Evolutionary conservation across 2,888 invertebrate genomes (phyloP).

Genomic region (Pristionchus entomophagus): DNA sequence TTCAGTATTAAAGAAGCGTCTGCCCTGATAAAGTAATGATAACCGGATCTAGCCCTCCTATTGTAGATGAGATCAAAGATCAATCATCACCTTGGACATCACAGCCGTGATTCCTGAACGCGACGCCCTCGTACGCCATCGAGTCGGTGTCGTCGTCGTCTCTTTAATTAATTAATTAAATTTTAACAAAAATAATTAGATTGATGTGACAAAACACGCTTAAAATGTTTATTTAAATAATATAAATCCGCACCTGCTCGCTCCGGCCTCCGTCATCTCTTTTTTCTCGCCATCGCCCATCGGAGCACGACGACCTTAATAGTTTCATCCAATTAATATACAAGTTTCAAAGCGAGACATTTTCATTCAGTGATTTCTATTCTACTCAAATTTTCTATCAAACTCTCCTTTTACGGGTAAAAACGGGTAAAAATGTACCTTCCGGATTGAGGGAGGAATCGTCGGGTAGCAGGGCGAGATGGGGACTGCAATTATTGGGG

Average conservation of each 20-base stretch:
- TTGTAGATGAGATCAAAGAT: background rate
- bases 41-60: too few relatives aligned
- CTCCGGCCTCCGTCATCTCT: background rate
- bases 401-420: too few relatives aligned
- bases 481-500: slow-evolving; percentile 22
- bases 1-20: too few relatives aligned
- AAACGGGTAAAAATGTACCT: too few relatives aligned
- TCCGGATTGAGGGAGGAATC: slow-evolving; percentile 44
- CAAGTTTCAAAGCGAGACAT: too few relatives aligned
- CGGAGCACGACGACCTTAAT: slow-evolving; percentile 46
- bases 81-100: slow-evolving; percentile 25
- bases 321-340: too few relatives aligned
- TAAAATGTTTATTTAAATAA: background rate
- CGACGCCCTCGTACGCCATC: slow-evolving; percentile 45
- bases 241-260: background rate
- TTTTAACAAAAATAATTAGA: background rate
- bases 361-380: too few relatives aligned
- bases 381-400: too few relatives aligned
- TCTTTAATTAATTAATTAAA: background rate
- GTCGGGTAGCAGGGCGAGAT: background rate
- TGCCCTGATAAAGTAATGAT: too few relatives aligned
- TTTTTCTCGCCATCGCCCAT: slow-evolving; percentile 36
- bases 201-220: too few relatives aligned
- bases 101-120: slow-evolving; percentile 42
- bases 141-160: slow-evolving; percentile 36